These are phyloP conservation scores for Phrynocephalus guinanensis DNA, from an alignment of 2,797 vertebrate genomes.

Conservation along the genomic window DNA sequence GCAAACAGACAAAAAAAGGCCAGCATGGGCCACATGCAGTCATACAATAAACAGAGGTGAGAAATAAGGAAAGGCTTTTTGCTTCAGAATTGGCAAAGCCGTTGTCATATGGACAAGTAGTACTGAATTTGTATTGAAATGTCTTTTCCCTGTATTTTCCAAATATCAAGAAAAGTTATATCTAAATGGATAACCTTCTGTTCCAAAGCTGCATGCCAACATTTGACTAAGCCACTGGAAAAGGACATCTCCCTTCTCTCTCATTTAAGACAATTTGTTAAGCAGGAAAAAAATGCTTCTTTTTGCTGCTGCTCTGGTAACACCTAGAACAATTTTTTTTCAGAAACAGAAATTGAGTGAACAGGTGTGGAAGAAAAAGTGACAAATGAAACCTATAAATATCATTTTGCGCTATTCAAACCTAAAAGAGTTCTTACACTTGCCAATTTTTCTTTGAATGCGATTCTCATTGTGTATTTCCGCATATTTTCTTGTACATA, in stretches of 20 bases:
- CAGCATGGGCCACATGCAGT: no score
- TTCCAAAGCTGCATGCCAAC: background rate
- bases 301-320: slow-evolving; percentile 25
- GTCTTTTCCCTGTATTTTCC: no score
- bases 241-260: background rate
- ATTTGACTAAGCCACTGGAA: background rate
- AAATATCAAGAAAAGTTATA: background rate
- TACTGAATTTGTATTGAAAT: background rate
- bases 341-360: slow-evolving; percentile 14
- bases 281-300: background rate
- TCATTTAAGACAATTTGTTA: background rate
- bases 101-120: background rate
- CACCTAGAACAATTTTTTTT: slow-evolving; percentile 24
- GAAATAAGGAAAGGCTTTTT: background rate
- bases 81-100: background rate
- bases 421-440: slow-evolving; percentile 14
- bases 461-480: slow-evolving; percentile 12
- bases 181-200: background rate
- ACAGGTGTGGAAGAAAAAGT: slow-evolving; percentile 33
- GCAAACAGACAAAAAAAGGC: no score
- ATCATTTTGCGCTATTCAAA: background rate
- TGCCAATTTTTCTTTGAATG: slow-evolving; percentile 5
- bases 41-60: background rate
- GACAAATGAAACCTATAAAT: slow-evolving; percentile 47
- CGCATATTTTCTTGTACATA: slow-evolving; percentile 7